Evolutionary conservation across 2,113 vertebrate species (phyloP), one percentile per base, ranked within the genome.

Genomic region (Aspiorhynchus laticeps): DNA sequence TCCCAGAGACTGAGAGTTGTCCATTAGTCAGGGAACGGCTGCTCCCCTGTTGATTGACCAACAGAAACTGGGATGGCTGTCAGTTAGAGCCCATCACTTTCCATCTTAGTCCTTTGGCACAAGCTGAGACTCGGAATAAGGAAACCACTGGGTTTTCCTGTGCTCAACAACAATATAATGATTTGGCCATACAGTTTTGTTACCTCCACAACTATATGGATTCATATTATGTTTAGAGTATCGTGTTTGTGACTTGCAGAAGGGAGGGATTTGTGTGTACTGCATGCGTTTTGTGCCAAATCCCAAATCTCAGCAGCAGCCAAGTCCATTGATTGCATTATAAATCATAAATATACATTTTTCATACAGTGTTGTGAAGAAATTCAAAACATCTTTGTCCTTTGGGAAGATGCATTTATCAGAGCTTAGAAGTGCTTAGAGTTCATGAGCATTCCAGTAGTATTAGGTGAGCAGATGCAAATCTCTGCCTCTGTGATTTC

Each of bases 401-500:
- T 74, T 63, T 51, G 82, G 85, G 87, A 85, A 85, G 71, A 36
- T 31, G 65, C 74, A 83, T 88, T 84, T 77, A 78, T 90, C 87
- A 76, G 71, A 87, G 77, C 28, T n/a, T 9, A 74, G 83, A 56
- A 33, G 77, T 17, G 46, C 80, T 73, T 38, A 33, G 76, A 75
- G 80, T 84, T 74, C 56, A 28, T 84, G 87, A 79, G 36, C 6
- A 36, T 59, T 89, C 48, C 41, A 78, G 71, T 11, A 11, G 21
- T 36, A 65, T 76, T 87, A 73, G 59, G 74, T 74, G 69, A 79
- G 28, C 48, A n/a, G 56, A 73, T 87, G 78, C 87, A 86, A 85
- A 85, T 83, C 65, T 79, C 76, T 88, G 79, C 61, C 84, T 83
- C 28, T 5, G 31, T 67, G 74, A 87, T 89, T 89, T 89, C 86